Conservation (phyloP, 2,888 invertebrate species). For the Arge pagana region DNA sequence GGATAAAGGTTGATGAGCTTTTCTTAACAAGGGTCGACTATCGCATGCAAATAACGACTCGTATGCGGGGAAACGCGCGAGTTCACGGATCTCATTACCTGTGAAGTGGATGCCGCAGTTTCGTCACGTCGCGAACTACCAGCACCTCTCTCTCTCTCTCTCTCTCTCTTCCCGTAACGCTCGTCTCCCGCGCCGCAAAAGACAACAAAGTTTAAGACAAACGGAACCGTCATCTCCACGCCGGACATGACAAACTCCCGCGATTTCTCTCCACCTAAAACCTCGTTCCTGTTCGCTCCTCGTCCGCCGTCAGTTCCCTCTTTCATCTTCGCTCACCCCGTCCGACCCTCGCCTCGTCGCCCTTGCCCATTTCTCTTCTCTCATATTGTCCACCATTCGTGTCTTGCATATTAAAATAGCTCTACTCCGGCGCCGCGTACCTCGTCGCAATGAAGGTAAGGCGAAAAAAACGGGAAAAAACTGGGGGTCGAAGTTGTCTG, state of each 20-base stretch:
- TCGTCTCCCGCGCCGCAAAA: conserved; percentile 33
- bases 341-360: neutral
- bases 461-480: too few relatives aligned
- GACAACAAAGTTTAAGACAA: conserved; percentile 49
- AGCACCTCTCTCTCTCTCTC: neutral
- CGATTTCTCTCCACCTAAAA: conserved; percentile 34
- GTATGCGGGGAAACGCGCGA: conserved; percentile 1
- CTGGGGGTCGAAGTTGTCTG: conserved; percentile 23
- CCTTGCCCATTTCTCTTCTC: conserved; percentile 24
- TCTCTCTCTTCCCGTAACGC: conserved; percentile 2
- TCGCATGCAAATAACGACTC: conserved; percentile 8
- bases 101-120: conserved; percentile 37
- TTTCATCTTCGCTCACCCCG: conserved; percentile 16
- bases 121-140: conserved; percentile 47
- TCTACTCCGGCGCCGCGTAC: conserved; percentile 22
- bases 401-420: conserved; percentile 38
- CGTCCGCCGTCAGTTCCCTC: neutral
- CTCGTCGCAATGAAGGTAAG: conserved; percentile 31
- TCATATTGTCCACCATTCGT: conserved; percentile 35
- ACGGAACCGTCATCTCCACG: conserved; percentile 52
- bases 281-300: neutral
- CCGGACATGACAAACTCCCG: conserved; percentile 51
- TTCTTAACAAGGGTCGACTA: neutral
- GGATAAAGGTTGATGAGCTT: too few relatives aligned
- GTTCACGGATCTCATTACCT: conserved; percentile 18